A percentile compares a stretch with the other conserved stretches of the same genome.
Conservation (phyloP, 2,797 vertebrate genomes). For the Chelon auratus region DNA sequence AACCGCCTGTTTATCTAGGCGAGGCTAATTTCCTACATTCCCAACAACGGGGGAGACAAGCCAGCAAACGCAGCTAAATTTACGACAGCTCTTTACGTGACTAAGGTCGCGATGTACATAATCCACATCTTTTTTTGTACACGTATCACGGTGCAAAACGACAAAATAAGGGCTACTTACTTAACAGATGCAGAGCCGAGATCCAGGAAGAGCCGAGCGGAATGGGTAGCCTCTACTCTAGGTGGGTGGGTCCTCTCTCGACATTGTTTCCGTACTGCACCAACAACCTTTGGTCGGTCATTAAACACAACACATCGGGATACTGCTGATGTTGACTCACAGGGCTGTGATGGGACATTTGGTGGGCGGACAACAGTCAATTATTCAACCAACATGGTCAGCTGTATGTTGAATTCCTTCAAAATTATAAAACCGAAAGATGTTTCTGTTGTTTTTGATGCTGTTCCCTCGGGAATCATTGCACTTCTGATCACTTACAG, state of each 20-base stretch:
- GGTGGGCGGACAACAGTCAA: no score
- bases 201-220: conserved; percentile 60
- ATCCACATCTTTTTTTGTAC: accelerated
- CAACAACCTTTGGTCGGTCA: conserved; percentile 41
- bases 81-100: not conserved
- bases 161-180: conserved; percentile 43
- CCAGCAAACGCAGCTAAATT: not conserved
- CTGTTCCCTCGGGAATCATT: no score
- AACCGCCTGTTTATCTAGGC: conserved; percentile 21
- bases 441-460: no score
- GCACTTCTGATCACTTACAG: no score
- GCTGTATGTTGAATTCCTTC: no score
- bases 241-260: conserved; percentile 59
- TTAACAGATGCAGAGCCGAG: not conserved
- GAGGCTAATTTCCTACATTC: conserved; percentile 47
- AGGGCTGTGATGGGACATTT: not conserved
- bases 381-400: no score
- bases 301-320: not conserved
- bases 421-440: no score
- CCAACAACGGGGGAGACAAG: not conserved
- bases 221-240: not conserved
- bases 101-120: not conserved
- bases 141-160: not conserved
- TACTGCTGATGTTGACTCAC: conserved; percentile 36
- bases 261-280: conserved; percentile 48